Evolutionary conservation across 2,888 invertebrate species (phyloP), one percentile per base, ranked within the genome.

Genomic region (Epinotia ramella): DNA sequence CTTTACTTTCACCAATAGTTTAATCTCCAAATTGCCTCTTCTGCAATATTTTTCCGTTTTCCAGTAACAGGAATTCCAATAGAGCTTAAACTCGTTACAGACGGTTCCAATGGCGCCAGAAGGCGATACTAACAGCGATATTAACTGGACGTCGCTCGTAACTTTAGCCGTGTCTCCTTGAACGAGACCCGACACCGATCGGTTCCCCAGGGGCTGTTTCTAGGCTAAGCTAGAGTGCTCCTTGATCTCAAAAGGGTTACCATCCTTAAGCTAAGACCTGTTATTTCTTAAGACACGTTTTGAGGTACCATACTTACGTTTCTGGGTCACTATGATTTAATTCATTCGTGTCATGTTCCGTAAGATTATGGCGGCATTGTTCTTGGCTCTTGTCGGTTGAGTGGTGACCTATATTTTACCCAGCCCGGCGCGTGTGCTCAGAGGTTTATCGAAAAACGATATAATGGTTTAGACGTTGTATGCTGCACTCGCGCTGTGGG

Each of bases 391-490:
- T 20, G n/a, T n/a, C 71, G 11, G 56, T 63, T 56, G 44, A 56
- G 63, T 24, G 57, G 24, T 28, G 69, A 74, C 74, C 74, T 69
- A 74, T 65, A 74, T 74, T 62, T 72, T 64, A 40, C 56, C 53
- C 53, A 59, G 57, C 64, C 44, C 46, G 56, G 73, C 62, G 67
- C 56, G 56, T 64, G 73, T 69, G 68, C 73, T 64, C 57, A 59
- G 28, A 44, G 64, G 74, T 69, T 70, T 74, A 74, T 74, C 64
- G 69, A 65, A 70, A 65, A 74, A 64, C 64, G 74, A 74, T 74
- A 59, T 59, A 49, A 69, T 44, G 7, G 18, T 46, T 18, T 28
- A n/a, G 28, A 16, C 18, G 5, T 49, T 44, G 64, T 66, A 49
- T 28, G 20, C 44, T 62, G 66, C 24, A 59, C 28, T 63, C 24